phyloP scores from a whole-genome alignment of 1,140 invertebrate genomes.

The Camponotus vicinus region DNA sequence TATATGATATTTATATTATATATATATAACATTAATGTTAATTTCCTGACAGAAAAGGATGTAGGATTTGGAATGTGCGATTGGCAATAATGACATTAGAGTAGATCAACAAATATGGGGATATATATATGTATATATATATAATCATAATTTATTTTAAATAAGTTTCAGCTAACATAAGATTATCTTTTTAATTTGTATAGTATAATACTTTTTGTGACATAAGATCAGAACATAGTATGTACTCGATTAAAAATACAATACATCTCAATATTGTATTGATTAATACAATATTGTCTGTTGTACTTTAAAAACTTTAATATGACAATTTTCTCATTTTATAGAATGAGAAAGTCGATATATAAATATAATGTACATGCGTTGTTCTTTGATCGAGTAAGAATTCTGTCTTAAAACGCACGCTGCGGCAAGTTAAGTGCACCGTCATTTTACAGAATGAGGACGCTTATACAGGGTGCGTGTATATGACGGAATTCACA shows the following conservation, averaged over 20 bases:
- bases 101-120: not conserved
- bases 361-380: slow-evolving; percentile 72
- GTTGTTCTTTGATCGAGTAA: slow-evolving; percentile 58
- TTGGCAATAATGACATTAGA: not conserved
- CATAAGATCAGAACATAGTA: slow-evolving; percentile 61
- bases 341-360: slow-evolving; percentile 68
- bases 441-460: not conserved
- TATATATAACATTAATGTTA: too few species aligned
- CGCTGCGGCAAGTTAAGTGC: not conserved
- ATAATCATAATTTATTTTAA: slow-evolving; percentile 65
- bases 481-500: slow-evolving; percentile 54
- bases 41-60: not conserved
- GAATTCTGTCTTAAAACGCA: slow-evolving; percentile 35
- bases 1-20: too few species aligned
- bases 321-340: slow-evolving; percentile 48
- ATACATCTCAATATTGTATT: slow-evolving; percentile 48
- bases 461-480: slow-evolving; percentile 25
- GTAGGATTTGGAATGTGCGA: not conserved
- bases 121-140: slow-evolving; percentile 25
- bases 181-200: slow-evolving; percentile 55
- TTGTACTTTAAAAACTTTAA: slow-evolving; percentile 71
- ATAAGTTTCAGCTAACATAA: slow-evolving; percentile 55
- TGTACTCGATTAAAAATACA: slow-evolving; percentile 70
- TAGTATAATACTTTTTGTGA: slow-evolving; percentile 71
- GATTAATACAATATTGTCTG: slow-evolving; percentile 38